These are phyloP conservation scores for Pentamera pediparva DNA, from an alignment of 53 echinoderm and acorn worm species.

Conservation along the genomic window DNA sequence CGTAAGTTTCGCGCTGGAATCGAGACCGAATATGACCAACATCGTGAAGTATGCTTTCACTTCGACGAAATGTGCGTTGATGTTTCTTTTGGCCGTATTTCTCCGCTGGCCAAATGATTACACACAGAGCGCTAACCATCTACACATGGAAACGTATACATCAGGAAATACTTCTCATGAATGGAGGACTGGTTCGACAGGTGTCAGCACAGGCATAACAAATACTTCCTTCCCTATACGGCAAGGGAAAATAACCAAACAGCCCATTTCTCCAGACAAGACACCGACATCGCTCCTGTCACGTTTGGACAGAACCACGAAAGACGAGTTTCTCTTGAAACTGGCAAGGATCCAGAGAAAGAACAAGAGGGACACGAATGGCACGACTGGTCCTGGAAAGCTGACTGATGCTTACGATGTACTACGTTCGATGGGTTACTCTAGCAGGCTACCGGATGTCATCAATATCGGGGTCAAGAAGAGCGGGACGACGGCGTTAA, in stretches of 20 bases:
- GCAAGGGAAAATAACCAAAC: background rate
- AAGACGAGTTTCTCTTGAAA: background rate
- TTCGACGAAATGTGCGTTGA: too few relatives aligned
- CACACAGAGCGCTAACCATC: too few relatives aligned
- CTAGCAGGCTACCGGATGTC: conserved; percentile 57
- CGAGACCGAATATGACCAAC: too few relatives aligned
- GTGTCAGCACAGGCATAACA: too few relatives aligned
- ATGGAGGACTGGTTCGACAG: too few relatives aligned
- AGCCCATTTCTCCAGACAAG: background rate
- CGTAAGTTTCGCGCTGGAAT: too few relatives aligned
- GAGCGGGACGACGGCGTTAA: conserved; percentile 85
- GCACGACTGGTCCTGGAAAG: background rate
- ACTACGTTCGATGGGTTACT: conserved; percentile 42
- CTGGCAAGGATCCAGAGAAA: background rate
- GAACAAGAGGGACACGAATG: background rate
- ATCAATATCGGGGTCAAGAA: conserved; percentile 94
- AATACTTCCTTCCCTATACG: too few relatives aligned
- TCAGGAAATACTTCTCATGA: too few relatives aligned
- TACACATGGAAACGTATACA: too few relatives aligned
- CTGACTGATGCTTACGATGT: background rate
- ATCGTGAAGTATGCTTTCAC: too few relatives aligned
- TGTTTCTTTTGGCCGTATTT: too few relatives aligned
- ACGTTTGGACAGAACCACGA: background rate
- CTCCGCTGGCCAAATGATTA: too few relatives aligned
- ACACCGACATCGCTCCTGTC: background rate